These are phyloP conservation scores for Athene noctua DNA, from an alignment of 2,113 vertebrate species.

Conservation along the genomic window DNA sequence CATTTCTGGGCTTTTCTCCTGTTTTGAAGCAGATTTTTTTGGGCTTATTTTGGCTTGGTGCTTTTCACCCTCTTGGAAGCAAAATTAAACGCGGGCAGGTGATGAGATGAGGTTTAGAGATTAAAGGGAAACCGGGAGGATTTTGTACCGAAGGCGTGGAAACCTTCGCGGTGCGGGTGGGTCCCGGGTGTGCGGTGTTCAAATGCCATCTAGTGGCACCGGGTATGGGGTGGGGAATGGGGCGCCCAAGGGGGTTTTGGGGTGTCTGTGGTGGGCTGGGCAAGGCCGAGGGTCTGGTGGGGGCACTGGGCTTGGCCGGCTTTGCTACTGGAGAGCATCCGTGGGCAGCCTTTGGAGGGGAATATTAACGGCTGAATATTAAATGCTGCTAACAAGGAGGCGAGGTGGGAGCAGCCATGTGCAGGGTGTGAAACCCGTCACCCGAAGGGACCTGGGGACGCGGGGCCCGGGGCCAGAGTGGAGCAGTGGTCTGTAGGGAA, in stretches of 20 bases:
- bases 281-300: accelerated
- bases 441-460: neutral
- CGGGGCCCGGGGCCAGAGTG: neutral
- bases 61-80: neutral
- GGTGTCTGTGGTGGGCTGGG: neutral
- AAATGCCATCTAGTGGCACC: constrained; percentile 50
- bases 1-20: neutral
- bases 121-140: neutral
- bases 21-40: neutral
- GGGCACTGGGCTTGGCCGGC: neutral
- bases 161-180: neutral
- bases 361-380: neutral
- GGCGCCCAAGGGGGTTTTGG: neutral
- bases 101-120: neutral
- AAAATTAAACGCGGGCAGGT: accelerated
- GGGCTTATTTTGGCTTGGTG: neutral
- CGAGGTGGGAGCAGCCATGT: accelerated
- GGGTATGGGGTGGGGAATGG: neutral
- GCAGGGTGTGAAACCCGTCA: neutral
- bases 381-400: neutral
- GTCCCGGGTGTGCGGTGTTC: neutral
- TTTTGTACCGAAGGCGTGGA: neutral
- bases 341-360: accelerated
- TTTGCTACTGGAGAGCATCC: accelerated
- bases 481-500: accelerated